These are phyloP conservation scores for Callosobruchus maculatus DNA, from an alignment of 2,888 invertebrate species.

Conservation along the genomic window DNA sequence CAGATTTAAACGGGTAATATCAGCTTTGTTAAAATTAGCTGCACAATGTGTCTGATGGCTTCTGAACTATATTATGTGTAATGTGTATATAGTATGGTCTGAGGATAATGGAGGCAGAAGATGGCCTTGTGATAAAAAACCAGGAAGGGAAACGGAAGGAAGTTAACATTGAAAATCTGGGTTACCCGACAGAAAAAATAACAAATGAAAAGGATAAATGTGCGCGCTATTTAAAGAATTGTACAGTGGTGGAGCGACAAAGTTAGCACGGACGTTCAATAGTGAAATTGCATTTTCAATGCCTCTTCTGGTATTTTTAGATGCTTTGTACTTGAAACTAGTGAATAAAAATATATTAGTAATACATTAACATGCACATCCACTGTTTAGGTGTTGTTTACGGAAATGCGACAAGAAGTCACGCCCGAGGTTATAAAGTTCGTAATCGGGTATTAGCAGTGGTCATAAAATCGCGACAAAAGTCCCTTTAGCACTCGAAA, in stretches of 20 bases:
- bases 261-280: neutral
- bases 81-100: neutral
- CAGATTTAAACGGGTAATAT: too few relatives aligned
- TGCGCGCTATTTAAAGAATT: neutral
- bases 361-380: neutral
- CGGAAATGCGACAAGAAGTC: neutral
- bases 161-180: slow-evolving; percentile 18
- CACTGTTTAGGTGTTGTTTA: neutral
- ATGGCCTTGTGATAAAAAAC: neutral
- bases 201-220: neutral
- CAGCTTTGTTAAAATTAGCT: too few relatives aligned
- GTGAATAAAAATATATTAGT: neutral
- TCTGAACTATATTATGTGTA: too few relatives aligned
- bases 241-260: neutral
- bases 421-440: too few relatives aligned
- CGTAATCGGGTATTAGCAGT: too few relatives aligned
- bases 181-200: neutral
- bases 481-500: too few relatives aligned
- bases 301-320: neutral
- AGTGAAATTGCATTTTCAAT: neutral
- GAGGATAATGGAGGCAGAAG: neutral
- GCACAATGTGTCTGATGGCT: too few relatives aligned
- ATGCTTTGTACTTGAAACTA: neutral
- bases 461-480: too few relatives aligned
- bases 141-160: slow-evolving; percentile 13